phyloP scores from a whole-genome alignment of 2,113 vertebrate genomes.

The Halcyon malimbica region DNA sequence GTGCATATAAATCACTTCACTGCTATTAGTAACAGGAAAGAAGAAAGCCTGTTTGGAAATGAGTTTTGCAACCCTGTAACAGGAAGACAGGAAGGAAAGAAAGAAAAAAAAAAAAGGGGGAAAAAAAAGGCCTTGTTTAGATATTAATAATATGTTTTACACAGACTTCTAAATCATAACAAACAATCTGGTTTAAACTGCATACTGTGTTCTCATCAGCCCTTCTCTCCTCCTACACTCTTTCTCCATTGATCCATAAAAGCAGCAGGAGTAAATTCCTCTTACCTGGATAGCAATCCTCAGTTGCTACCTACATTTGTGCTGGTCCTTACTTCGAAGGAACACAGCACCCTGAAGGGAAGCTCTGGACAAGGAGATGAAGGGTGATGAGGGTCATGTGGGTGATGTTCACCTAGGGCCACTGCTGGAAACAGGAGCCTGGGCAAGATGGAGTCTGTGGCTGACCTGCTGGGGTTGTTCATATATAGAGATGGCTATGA shows the following conservation, averaged over 20 bases:
- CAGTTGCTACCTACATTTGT: background rate
- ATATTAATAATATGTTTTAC: slow-evolving; percentile 16
- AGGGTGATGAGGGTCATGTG: accelerated
- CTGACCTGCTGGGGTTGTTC: background rate
- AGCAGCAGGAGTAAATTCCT: background rate
- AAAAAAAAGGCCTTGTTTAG: background rate
- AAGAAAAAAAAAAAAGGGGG: background rate
- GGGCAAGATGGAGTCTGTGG: background rate
- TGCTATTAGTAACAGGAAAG: slow-evolving; percentile 35
- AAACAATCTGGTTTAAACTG: background rate
- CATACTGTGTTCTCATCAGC: background rate
- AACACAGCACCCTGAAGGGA: accelerated
- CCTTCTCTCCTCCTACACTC: background rate
- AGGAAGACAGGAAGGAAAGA: background rate
- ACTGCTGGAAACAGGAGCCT: background rate
- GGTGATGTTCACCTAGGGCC: accelerated
- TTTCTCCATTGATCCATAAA: slow-evolving; percentile 14
- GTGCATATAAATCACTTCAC: slow-evolving; percentile 29
- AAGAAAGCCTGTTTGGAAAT: slow-evolving; percentile 16
- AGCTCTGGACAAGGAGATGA: background rate
- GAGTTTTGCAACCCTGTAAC: slow-evolving; percentile 28
- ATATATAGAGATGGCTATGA: background rate
- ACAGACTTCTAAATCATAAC: slow-evolving; percentile 2
- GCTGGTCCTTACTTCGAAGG: background rate
- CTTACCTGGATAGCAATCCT: background rate